Conservation (phyloP, 2,113 vertebrate species). For the Blennius ocellaris region DNA sequence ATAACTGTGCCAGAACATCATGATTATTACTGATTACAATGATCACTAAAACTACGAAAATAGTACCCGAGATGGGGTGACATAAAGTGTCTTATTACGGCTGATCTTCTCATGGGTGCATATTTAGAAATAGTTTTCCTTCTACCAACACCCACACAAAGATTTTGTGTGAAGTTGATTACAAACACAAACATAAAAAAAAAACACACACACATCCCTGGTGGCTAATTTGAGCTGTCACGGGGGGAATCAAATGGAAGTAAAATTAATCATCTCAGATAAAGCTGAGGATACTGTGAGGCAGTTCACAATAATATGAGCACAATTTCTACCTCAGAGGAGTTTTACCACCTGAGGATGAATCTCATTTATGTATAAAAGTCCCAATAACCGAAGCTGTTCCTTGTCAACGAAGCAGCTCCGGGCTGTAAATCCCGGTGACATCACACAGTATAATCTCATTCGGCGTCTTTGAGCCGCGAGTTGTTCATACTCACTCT, state of each 20-base stretch:
- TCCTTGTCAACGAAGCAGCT: conserved; percentile 65
- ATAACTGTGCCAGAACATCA: background rate
- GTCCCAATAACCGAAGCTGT: conserved; percentile 57
- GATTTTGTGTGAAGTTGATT: conserved; percentile 9
- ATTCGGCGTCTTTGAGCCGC: conserved; percentile 52
- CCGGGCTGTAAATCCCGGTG: conserved; percentile 65
- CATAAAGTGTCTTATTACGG: background rate
- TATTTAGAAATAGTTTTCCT: background rate
- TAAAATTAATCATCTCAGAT: conserved; percentile 53
- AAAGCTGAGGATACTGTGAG: conserved; percentile 52
- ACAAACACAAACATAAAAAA: conserved; percentile 16
- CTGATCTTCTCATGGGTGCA: background rate
- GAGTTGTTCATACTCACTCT: conserved; percentile 40
- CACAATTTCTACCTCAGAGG: conserved; percentile 56
- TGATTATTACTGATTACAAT: background rate
- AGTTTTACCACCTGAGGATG: conserved; percentile 55
- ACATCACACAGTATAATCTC: conserved; percentile 63
- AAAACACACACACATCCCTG: background rate
- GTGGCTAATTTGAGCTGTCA: conserved; percentile 11
- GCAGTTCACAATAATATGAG: conserved; percentile 60
- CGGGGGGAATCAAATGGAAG: background rate
- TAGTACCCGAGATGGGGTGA: background rate
- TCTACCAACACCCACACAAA: background rate
- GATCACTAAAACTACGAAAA: background rate
- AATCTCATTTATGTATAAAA: conserved; percentile 71